Percentiles rank a stretch among this genome's conserved stretches.
These are phyloP conservation scores for Cyclophora punctaria DNA, from an alignment of 2,888 invertebrate genomes.

Conservation along the genomic window DNA sequence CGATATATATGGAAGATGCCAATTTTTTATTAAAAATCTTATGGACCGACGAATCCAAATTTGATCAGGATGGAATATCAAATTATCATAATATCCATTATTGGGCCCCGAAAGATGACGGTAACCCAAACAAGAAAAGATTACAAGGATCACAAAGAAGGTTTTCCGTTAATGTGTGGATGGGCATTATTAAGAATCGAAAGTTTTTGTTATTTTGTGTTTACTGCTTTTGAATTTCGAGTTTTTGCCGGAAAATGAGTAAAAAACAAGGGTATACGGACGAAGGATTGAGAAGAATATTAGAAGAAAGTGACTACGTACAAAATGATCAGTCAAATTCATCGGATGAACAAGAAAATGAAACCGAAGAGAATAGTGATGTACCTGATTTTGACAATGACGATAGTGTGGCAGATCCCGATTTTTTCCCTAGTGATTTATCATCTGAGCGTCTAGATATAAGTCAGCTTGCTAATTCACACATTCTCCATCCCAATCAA, in stretches of 20 bases:
- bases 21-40: no score
- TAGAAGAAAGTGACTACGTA: slow-evolving; percentile 1
- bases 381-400: slow-evolving; percentile 1
- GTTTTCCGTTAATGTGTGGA: neutral
- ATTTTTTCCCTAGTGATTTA: slow-evolving; percentile 6
- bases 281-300: neutral
- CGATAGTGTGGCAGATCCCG: slow-evolving; percentile 1
- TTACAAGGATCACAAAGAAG: slow-evolving; percentile 11
- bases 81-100: slow-evolving; percentile 18
- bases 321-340: neutral
- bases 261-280: slow-evolving; percentile 1
- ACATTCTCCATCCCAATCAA: no score
- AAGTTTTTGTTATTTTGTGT: neutral
- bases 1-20: no score
- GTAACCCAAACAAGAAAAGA: slow-evolving; percentile 23
- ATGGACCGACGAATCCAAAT: no score
- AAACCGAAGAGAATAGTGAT: neutral
- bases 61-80: slow-evolving; percentile 4
- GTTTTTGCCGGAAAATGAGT: neutral
- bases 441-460: no score
- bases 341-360: neutral
- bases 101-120: slow-evolving; percentile 1
- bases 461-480: no score
- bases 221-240: neutral
- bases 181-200: neutral